Evolutionary conservation across 2,888 invertebrate species (phyloP).

Genomic region (Diarsia rubi): DNA sequence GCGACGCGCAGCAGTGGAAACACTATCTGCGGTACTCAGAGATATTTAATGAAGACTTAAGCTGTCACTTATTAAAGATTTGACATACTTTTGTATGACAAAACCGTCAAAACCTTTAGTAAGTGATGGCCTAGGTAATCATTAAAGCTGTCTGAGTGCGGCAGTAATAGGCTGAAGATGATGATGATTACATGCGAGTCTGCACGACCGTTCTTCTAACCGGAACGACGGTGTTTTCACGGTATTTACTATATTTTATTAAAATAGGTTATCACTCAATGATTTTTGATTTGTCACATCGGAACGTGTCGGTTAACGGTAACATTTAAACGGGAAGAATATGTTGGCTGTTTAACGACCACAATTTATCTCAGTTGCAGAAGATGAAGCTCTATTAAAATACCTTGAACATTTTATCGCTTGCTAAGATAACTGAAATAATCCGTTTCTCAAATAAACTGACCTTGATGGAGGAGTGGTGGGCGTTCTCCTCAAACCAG

Average conservation of each 20-base stretch:
- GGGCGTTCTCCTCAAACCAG: conserved; percentile 99
- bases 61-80: no score
- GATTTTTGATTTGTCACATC: neutral
- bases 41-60: no score
- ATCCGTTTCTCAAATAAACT: neutral
- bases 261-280: neutral
- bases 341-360: neutral
- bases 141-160: no score
- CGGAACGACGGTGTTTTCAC: neutral
- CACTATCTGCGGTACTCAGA: no score
- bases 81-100: no score
- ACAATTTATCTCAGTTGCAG: neutral
- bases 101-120: no score
- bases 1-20: no score
- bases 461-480: conserved; percentile 98
- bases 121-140: no score
- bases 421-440: neutral
- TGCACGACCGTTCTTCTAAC: no score
- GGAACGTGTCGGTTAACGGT: neutral
- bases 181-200: no score
- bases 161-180: no score
- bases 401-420: neutral
- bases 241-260: no score
- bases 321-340: neutral
- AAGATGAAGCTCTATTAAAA: neutral